Conservation (phyloP, 2,113 vertebrate genomes). For the Ranitomeya variabilis region DNA sequence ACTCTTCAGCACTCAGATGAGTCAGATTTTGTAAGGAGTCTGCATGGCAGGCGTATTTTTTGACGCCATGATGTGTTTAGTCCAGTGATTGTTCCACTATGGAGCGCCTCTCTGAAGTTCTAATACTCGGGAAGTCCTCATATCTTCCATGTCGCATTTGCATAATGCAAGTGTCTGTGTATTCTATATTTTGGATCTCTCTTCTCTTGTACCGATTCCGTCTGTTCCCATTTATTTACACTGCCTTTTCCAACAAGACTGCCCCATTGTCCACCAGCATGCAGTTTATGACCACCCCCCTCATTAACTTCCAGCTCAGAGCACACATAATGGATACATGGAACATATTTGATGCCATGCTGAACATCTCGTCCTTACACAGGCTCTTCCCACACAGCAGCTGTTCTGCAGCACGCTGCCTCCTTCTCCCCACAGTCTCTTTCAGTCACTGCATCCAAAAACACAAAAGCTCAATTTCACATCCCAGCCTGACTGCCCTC, state of each 20-base stretch:
- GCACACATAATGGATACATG: conserved; percentile 30
- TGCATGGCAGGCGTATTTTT: no score
- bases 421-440: conserved; percentile 49
- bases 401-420: conserved; percentile 52
- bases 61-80: no score
- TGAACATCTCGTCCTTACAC: conserved; percentile 47
- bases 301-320: not conserved
- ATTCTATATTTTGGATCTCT: not conserved
- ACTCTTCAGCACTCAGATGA: not conserved
- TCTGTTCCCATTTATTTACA: not conserved
- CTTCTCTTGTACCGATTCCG: not conserved
- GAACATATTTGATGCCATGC: conserved; percentile 47
- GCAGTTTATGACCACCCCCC: not conserved
- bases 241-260: not conserved
- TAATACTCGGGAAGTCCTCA: not conserved
- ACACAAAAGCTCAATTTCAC: conserved; percentile 42
- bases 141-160: not conserved
- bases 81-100: no score
- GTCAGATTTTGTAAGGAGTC: no score
- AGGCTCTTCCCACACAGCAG: conserved; percentile 57
- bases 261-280: not conserved
- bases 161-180: not conserved
- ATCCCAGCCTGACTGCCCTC: conserved; percentile 50
- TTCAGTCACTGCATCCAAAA: conserved; percentile 55
- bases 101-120: no score